These are phyloP conservation scores for Drosophila merina DNA, from an alignment of 2,888 invertebrate genomes.

Conservation along the genomic window DNA sequence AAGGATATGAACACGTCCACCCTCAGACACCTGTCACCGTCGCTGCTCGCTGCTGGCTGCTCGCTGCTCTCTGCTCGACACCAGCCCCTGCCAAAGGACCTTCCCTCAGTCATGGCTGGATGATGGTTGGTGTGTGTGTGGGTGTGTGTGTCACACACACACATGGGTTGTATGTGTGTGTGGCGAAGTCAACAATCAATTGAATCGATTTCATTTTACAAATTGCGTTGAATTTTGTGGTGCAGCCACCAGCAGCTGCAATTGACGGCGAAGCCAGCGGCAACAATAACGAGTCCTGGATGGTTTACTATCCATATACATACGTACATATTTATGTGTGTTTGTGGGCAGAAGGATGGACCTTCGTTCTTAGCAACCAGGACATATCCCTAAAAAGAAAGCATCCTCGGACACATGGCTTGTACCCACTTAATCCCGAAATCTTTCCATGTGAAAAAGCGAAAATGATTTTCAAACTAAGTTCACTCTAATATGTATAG, in stretches of 20 bases:
- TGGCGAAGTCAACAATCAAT: constrained; percentile 77
- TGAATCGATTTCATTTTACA: constrained; percentile 80
- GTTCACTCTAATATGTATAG: constrained; percentile 3
- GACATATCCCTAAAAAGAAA: not conserved
- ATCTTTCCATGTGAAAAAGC: no score
- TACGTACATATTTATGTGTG: not conserved
- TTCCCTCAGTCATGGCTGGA: constrained; percentile 29
- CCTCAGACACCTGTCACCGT: constrained; percentile 72
- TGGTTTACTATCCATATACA: constrained; percentile 14
- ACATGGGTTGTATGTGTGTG: constrained; percentile 49
- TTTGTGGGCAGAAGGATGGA: not conserved
- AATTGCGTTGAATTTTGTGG: constrained; percentile 80
- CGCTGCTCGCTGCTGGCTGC: constrained; percentile 12
- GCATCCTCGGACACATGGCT: not conserved
- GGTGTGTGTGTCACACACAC: constrained; percentile 9
- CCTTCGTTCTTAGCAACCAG: not conserved
- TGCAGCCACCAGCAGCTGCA: constrained; percentile 74
- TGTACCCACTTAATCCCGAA: not conserved
- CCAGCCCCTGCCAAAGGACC: constrained; percentile 35
- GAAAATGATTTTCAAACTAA: not conserved
- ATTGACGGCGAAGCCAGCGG: constrained; percentile 71
- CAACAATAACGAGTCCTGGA: constrained; percentile 67
- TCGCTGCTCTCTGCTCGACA: constrained; percentile 42
- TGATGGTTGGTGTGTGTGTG: constrained; percentile 18
- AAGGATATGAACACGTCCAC: constrained; percentile 64